phyloP scores from a whole-genome alignment of 2,888 invertebrate species.

The Athalia rosae region DNA sequence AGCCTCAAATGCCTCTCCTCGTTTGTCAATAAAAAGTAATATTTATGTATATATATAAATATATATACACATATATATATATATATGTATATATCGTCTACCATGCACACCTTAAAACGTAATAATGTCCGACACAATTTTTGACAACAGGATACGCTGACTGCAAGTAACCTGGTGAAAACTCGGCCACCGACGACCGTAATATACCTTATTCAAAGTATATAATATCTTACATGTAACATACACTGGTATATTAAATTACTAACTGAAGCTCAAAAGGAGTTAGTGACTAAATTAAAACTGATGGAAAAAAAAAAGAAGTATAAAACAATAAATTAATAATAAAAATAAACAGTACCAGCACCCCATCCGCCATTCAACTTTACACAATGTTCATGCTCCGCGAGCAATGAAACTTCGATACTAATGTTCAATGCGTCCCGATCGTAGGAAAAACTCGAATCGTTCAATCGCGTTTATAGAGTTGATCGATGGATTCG shows the following conservation, averaged over 20 bases:
- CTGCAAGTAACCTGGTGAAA: constrained; percentile 24
- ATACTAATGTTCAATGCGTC: not conserved
- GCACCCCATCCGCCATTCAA: constrained; percentile 9
- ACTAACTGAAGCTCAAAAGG: constrained; percentile 74
- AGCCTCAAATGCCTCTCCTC: constrained; percentile 34
- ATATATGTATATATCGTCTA: constrained; percentile 18
- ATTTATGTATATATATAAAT: constrained; percentile 7
- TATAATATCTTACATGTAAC: constrained; percentile 71
- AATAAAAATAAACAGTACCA: constrained; percentile 20
- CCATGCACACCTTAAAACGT: constrained; percentile 42
- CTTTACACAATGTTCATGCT: not conserved
- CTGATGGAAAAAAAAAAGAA: constrained; percentile 63
- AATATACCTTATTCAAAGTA: constrained; percentile 39
- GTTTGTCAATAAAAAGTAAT: constrained; percentile 38
- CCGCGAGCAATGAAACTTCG: not conserved
- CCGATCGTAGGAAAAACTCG: not conserved
- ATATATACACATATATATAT: too few species aligned
- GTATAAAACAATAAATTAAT: constrained; percentile 17
- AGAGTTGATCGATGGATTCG: constrained; percentile 6
- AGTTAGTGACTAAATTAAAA: constrained; percentile 73
- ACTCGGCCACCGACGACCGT: constrained; percentile 61
- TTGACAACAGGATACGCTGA: constrained; percentile 31
- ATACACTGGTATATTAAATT: constrained; percentile 72
- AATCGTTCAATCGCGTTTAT: not conserved
- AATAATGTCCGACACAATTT: constrained; percentile 33